These are phyloP conservation scores for Brachyistius frenatus DNA, from an alignment of 2,113 vertebrate genomes.

Conservation along the genomic window DNA sequence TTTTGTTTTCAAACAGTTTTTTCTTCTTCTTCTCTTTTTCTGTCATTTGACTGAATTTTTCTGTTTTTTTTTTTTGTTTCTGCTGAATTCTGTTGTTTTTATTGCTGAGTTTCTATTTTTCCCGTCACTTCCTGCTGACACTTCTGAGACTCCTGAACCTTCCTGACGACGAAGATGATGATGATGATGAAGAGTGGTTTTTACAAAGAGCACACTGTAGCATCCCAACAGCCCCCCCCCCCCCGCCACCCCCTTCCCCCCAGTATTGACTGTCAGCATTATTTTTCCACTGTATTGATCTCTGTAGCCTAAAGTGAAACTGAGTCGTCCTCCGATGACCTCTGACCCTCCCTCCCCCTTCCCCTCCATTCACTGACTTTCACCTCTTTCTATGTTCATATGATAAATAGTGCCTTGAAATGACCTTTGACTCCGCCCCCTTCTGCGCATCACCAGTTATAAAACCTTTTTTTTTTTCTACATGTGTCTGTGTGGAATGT, in stretches of 20 bases:
- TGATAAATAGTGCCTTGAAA: conserved; percentile 80
- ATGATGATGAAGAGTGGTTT: not conserved
- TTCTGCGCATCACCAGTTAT: conserved; percentile 8
- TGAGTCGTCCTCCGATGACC: conserved; percentile 15
- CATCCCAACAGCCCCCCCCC: not conserved
- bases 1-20: too few species aligned
- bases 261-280: not conserved
- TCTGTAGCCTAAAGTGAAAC: conserved; percentile 14
- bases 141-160: conserved; percentile 26
- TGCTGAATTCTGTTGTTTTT: conserved; percentile 14
- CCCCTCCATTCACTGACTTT: not conserved
- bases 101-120: too few species aligned
- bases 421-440: conserved; percentile 2
- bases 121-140: too few species aligned
- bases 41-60: not conserved
- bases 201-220: conserved; percentile 23
- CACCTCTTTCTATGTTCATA: conserved; percentile 60
- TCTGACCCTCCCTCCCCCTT: not conserved
- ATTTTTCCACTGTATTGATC: not conserved
- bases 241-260: too few species aligned
- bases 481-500: conserved; percentile 68
- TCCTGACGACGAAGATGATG: not conserved
- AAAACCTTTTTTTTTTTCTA: conserved; percentile 59
- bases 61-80: not conserved
- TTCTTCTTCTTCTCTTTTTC: not conserved